These are phyloP conservation scores for Protonemura montana DNA, from an alignment of 2,888 invertebrate genomes.

Conservation along the genomic window DNA sequence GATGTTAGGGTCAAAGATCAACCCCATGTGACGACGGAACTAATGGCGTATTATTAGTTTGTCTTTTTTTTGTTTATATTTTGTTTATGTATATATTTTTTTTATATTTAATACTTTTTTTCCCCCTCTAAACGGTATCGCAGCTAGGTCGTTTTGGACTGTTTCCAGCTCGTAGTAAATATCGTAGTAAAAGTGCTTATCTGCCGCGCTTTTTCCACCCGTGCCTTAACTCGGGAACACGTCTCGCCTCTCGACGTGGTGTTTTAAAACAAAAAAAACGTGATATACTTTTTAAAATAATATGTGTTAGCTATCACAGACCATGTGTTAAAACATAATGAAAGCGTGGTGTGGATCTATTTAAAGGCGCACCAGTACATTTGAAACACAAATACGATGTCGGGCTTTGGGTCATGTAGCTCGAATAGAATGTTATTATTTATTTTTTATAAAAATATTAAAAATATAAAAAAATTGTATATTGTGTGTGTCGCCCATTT, in stretches of 20 bases:
- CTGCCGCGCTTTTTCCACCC: conserved; percentile 34
- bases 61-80: not conserved
- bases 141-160: not conserved
- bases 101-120: not conserved
- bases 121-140: not conserved
- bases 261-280: conserved; percentile 5
- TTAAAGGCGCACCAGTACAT: not conserved
- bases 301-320: not conserved
- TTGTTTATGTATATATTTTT: conserved; percentile 19
- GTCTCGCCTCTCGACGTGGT: too few relatives aligned
- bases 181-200: conserved; percentile 18
- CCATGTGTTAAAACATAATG: not conserved
- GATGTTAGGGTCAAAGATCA: conserved; percentile 32
- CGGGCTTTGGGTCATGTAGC: too few relatives aligned
- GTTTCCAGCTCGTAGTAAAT: conserved; percentile 35
- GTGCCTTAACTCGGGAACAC: not conserved
- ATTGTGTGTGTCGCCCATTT: not conserved
- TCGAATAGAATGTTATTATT: too few relatives aligned
- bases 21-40: conserved; percentile 1
- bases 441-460: too few relatives aligned
- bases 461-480: not conserved
- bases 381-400: too few relatives aligned
- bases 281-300: conserved; percentile 2
- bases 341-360: not conserved
- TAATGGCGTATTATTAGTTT: conserved; percentile 21